Evolutionary conservation across 2,888 invertebrate species (phyloP).

Genomic region (Pseudococcus longispinus): DNA sequence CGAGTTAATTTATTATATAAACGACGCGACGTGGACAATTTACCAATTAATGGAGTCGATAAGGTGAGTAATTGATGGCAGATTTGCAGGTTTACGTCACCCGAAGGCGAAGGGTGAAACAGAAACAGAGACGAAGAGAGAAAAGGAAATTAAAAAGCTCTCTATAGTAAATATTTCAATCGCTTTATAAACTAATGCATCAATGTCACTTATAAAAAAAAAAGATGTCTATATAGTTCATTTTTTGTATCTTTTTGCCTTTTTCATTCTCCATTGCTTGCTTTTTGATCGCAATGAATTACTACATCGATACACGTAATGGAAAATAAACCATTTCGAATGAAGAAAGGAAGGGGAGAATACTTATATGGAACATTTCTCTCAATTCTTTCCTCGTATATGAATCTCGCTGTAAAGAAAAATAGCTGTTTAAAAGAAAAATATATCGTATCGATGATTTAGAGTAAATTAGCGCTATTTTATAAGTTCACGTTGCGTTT

Average conservation of each 20-base stretch:
- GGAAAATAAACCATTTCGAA: no score
- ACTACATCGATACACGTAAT: not conserved
- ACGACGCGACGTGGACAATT: not conserved
- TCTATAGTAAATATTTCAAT: not conserved
- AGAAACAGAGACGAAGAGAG: not conserved
- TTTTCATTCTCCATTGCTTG: no score
- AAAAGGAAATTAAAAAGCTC: not conserved
- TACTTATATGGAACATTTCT: not conserved
- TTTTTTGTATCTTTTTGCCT: not conserved
- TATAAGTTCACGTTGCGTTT: not conserved
- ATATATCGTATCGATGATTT: not conserved
- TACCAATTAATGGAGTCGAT: slow-evolving; percentile 6
- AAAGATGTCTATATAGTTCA: not conserved
- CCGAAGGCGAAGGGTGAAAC: not conserved
- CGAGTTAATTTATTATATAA: not conserved
- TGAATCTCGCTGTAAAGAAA: no score
- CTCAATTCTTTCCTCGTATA: not conserved
- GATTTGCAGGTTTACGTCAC: not conserved
- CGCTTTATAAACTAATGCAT: not conserved
- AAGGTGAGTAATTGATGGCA: not conserved
- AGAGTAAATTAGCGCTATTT: not conserved
- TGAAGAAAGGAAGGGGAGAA: no score
- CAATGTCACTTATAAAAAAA: not conserved
- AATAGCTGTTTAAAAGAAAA: not conserved
- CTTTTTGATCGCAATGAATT: not conserved